Conservation (phyloP, 2,797 vertebrate genomes). For the Chaetodon trifasciatus region DNA sequence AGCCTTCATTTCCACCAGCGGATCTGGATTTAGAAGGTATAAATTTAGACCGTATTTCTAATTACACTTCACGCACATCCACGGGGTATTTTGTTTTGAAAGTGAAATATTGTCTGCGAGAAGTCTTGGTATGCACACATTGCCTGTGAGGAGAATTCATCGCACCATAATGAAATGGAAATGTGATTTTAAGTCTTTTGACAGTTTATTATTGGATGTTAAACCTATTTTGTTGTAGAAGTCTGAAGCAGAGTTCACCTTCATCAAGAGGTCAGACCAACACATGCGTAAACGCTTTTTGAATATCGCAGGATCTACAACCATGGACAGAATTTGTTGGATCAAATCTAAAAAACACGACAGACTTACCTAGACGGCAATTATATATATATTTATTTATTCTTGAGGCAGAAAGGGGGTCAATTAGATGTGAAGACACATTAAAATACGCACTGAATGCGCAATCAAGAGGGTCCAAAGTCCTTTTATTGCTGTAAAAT, state of each 20-base stretch:
- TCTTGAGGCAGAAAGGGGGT: not conserved
- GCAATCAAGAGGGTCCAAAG: no score
- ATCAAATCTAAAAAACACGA: not conserved
- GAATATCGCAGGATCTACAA: not conserved
- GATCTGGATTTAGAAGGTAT: constrained; percentile 41
- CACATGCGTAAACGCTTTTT: not conserved
- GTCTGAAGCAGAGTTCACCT: not conserved
- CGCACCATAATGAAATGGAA: not conserved
- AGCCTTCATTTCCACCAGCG: constrained; percentile 30
- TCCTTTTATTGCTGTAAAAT: not conserved
- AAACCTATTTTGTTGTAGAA: not conserved
- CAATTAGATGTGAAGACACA: not conserved
- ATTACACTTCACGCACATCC: constrained; percentile 41
- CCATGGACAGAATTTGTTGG: not conserved
- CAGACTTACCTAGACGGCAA: rapidly evolving
- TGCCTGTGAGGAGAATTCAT: not conserved
- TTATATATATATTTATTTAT: not conserved
- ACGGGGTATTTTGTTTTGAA: constrained; percentile 18
- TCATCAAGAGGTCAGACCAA: not conserved
- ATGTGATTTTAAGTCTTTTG: not conserved
- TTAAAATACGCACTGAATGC: not conserved
- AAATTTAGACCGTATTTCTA: constrained; percentile 33
- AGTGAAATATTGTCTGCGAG: constrained; percentile 17
- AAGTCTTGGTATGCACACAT: not conserved
- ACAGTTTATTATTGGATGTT: not conserved